phyloP scores from a whole-genome alignment of 2,888 invertebrate genomes.

The Lysandra bellargus region DNA sequence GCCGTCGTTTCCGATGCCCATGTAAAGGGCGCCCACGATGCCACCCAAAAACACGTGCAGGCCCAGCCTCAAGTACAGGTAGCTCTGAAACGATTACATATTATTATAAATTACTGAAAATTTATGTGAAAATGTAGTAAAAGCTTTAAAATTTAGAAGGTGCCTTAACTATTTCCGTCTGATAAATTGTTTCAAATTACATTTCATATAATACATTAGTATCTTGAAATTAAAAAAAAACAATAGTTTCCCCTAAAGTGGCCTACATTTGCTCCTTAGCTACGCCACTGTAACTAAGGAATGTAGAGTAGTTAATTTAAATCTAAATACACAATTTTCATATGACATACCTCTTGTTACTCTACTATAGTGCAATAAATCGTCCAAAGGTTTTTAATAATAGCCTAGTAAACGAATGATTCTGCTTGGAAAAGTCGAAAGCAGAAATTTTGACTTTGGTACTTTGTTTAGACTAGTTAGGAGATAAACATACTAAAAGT shows the following conservation, averaged over 20 bases:
- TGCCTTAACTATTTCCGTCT: too few species aligned
- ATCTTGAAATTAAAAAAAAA: not conserved
- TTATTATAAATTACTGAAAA: too few species aligned
- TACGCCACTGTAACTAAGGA: not conserved
- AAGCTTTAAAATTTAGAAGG: too few species aligned
- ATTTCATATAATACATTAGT: too few species aligned
- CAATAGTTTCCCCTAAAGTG: not conserved
- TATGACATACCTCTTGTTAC: not conserved
- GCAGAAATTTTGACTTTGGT: too few species aligned
- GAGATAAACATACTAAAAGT: too few species aligned
- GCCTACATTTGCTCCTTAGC: not conserved
- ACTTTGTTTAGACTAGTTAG: too few species aligned
- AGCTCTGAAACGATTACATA: conserved; percentile 73
- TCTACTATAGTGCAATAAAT: not conserved
- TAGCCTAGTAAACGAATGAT: too few species aligned
- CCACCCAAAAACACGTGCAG: conserved; percentile 85
- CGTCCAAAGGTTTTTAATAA: not conserved
- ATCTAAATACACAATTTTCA: not conserved
- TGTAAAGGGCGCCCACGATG: conserved; percentile 85
- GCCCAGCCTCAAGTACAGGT: conserved; percentile 84
- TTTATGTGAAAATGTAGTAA: too few species aligned
- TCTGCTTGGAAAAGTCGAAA: too few species aligned
- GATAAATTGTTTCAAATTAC: too few species aligned
- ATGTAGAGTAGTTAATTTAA: not conserved
- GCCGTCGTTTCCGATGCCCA: conserved; percentile 88